A percentile compares a stretch with the other conserved stretches of the same genome.
Evolutionary conservation across 1,140 invertebrate species (phyloP).

Genomic region (Lepidurus packardi): DNA sequence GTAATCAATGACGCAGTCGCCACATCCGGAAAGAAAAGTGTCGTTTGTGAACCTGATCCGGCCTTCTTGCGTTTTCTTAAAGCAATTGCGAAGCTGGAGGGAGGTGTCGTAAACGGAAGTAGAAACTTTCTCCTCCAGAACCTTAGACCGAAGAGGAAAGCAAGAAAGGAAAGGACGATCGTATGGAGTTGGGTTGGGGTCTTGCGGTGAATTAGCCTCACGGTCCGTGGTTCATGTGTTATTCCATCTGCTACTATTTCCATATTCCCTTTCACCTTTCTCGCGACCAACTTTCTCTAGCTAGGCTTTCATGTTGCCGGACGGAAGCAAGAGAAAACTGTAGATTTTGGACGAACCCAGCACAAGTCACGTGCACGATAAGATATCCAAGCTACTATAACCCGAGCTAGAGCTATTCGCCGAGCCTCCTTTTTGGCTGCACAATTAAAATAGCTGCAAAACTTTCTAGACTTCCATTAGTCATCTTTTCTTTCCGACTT

Average conservation of each 20-base stretch:
- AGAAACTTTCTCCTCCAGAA: background rate
- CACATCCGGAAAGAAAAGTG: background rate
- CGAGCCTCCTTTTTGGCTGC: too few relatives aligned
- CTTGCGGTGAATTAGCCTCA: background rate
- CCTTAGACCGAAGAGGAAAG: background rate
- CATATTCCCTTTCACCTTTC: constrained; percentile 9
- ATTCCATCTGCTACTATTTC: constrained; percentile 14
- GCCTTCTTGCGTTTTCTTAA: background rate
- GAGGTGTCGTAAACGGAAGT: constrained; percentile 1
- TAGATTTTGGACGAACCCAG: background rate
- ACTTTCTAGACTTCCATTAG: background rate
- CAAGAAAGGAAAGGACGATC: too few relatives aligned
- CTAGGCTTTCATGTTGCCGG: background rate
- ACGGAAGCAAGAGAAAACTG: background rate
- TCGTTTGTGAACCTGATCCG: background rate
- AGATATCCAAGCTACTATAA: too few relatives aligned
- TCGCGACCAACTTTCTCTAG: background rate
- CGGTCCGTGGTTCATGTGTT: background rate
- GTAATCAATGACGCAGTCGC: too few relatives aligned
- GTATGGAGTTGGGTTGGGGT: background rate
- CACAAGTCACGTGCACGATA: background rate
- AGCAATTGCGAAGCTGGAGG: background rate
- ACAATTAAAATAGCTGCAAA: too few relatives aligned
- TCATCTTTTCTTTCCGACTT: background rate
- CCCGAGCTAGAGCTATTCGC: too few relatives aligned